These are phyloP conservation scores for Siphonodentalium dalli DNA, from an alignment of 2,888 invertebrate genomes.

Conservation along the genomic window DNA sequence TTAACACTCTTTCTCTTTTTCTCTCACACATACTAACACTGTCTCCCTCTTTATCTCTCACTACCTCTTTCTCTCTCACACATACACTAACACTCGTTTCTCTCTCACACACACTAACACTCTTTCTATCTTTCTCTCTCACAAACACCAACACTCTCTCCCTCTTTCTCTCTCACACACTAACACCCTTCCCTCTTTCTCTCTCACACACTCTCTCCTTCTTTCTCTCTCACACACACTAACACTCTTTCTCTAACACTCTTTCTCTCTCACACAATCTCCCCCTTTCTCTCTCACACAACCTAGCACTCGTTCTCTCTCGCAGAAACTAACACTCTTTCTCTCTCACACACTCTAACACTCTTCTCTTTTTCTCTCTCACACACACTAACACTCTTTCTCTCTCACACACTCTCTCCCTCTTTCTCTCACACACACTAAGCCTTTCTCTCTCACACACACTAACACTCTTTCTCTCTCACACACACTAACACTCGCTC, in stretches of 20 bases:
- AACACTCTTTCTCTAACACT: background rate
- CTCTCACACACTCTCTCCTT: background rate
- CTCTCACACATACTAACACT: conserved; percentile 9
- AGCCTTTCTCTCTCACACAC: conserved; percentile 1
- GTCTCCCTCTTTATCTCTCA: conserved; percentile 11
- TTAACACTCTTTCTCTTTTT: background rate
- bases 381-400: background rate
- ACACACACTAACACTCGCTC: background rate
- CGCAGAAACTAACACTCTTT: background rate
- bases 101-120: background rate
- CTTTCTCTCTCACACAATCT: conserved; percentile 1
- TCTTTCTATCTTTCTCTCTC: no score
- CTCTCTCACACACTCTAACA: background rate
- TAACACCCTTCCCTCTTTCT: no score
- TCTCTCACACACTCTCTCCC: background rate
- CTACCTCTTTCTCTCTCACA: background rate
- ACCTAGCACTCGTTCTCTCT: background rate
- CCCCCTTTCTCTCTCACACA: background rate
- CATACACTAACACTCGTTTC: no score
- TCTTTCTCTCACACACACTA: background rate
- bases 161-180: no score
- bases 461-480: conserved; percentile 1
- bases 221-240: background rate
- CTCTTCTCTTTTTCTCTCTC: background rate
- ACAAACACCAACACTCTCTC: no score